A percentile compares a stretch with the other conserved stretches of the same genome.
phyloP scores from a whole-genome alignment of 2,888 invertebrate genomes.

The Drosophila imparisetae region DNA sequence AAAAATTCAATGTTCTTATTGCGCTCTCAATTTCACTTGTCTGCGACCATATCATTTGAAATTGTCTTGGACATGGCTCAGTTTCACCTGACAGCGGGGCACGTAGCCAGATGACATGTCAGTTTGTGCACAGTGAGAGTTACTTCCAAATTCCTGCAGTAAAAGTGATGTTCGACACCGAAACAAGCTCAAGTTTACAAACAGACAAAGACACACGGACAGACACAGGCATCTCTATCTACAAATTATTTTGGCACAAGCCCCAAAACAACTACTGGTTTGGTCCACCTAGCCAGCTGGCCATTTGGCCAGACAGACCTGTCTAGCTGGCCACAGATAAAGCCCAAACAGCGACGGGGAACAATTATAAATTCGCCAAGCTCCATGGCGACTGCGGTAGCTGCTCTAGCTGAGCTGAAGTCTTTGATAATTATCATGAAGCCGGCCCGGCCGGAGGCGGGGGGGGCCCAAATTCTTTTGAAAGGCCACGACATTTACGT shows the following conservation, averaged over 20 bases:
- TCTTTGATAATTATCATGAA: conserved; percentile 51
- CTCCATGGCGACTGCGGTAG: conserved; percentile 50
- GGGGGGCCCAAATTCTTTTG: conserved; percentile 17
- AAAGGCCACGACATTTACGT: conserved; percentile 45
- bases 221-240: conserved; percentile 44
- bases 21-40: conserved; percentile 56
- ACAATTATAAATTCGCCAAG: conserved; percentile 67
- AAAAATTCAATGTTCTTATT: conserved; percentile 15
- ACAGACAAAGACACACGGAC: not conserved
- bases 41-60: conserved; percentile 28
- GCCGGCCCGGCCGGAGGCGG: not conserved
- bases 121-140: conserved; percentile 69
- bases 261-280: conserved; percentile 18
- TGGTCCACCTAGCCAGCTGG: conserved; percentile 38
- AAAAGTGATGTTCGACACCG: conserved; percentile 57
- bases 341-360: conserved; percentile 34
- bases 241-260: conserved; percentile 72
- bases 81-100: conserved; percentile 61
- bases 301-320: not conserved
- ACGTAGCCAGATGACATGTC: conserved; percentile 64
- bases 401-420: conserved; percentile 14
- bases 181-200: conserved; percentile 52
- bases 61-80: conserved; percentile 48
- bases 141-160: conserved; percentile 65
- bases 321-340: conserved; percentile 14